Evolutionary conservation across 1,140 invertebrate genomes (phyloP), one percentile per base, ranked within the genome.

Genomic region (Nebria ingens): DNA sequence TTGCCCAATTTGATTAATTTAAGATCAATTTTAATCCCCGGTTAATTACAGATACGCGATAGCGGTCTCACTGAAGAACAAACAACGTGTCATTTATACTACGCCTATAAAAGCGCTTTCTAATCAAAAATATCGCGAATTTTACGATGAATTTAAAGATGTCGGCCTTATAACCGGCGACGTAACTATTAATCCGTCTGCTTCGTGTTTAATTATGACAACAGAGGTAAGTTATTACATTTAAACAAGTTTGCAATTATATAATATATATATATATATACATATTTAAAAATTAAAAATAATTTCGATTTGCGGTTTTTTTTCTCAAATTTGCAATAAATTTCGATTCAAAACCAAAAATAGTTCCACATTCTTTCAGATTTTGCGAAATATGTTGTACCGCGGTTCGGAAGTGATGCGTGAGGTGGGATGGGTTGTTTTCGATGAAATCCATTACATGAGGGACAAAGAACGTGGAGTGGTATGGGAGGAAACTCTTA

Each of bases 371-470:
- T n/a, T n/a, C n/a, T n/a, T n/a, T n/a, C 66, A 86, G 84, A 99
- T 99, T 83, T 76, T 99, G 53, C 76, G 97, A 60, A 97, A 94
- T 65, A 99, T 99, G 97, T 75, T 99, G 19, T 99, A 99, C 67
- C 79, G 96, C 69, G 97, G 97, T 54, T 98, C 94, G 34, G 96
- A 99, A 76, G 79, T 95, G 9, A 98, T 97, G 86, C 78, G 95
- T 61, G 97, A 99, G 82, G 94, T 99, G 2, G 97, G 94, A 50
- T 99, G 97, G 97, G 97, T 99, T 9, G 80, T 99, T 52, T 99
- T 99, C 77, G 97, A 99, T 73, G 97, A 99, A 78, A 99, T 99
- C 67, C 97, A 99, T 76, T 99, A 99, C 69, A 99, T 99, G 97
- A 78, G 97, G 69, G 95, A 99, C 66, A 98, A 97, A 76, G 95